Evolutionary conservation across 2,888 invertebrate species (phyloP).

Genomic region (Pinctada fucata): DNA sequence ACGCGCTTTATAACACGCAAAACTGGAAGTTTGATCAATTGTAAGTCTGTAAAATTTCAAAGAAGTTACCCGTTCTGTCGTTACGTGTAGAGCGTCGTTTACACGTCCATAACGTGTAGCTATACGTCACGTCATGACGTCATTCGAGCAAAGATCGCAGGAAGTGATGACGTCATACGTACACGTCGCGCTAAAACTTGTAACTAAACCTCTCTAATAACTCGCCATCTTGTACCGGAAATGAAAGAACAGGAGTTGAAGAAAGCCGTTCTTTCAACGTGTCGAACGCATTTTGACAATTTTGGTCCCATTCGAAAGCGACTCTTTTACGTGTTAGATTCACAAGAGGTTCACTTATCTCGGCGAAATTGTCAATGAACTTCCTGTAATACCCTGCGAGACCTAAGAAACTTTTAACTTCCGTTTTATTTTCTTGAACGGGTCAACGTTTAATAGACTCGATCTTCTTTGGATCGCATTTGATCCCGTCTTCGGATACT

Average conservation of each 20-base stretch:
- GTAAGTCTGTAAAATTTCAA: no score
- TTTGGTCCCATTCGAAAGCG: conserved; percentile 17
- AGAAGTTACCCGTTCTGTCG: no score
- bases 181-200: no score
- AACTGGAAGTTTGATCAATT: no score
- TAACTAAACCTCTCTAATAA: no score
- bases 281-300: conserved; percentile 19
- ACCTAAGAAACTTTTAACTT: conserved; percentile 29
- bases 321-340: conserved; percentile 4
- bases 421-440: neutral
- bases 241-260: neutral
- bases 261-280: conserved; percentile 7
- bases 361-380: conserved; percentile 17
- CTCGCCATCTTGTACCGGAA: neutral
- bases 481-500: conserved; percentile 31
- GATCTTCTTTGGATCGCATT: conserved; percentile 27
- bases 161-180: no score
- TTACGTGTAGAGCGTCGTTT: no score
- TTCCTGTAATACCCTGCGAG: conserved; percentile 22
- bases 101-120: no score
- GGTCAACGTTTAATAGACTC: conserved; percentile 29
- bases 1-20: no score
- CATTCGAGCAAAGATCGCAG: no score
- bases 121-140: no score
- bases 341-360: conserved; percentile 10